These are phyloP conservation scores for Erebia epiphron DNA, from an alignment of 2,888 invertebrate species.

Conservation along the genomic window DNA sequence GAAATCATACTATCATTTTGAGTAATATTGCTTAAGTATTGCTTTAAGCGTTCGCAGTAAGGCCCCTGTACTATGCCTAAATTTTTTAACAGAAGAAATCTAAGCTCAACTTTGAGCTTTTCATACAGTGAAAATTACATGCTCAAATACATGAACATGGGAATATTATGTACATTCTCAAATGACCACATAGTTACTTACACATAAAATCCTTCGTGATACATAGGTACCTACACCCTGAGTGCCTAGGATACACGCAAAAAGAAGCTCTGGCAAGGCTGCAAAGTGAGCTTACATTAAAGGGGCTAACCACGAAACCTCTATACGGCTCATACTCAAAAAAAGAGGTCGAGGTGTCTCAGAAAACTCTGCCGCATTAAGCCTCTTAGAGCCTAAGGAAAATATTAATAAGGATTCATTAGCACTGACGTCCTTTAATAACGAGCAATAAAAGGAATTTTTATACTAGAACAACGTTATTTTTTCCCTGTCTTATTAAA, in stretches of 20 bases:
- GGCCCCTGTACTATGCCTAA: too few relatives aligned
- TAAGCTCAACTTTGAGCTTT: too few relatives aligned
- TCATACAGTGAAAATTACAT: too few relatives aligned
- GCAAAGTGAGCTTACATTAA: conserved; percentile 22
- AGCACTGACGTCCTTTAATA: conserved; percentile 28
- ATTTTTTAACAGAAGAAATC: too few relatives aligned
- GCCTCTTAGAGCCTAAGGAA: conserved; percentile 18
- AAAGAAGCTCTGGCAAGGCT: conserved; percentile 12
- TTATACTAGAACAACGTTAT: conserved; percentile 8
- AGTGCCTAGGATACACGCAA: conserved; percentile 1
- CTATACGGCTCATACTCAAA: conserved; percentile 24
- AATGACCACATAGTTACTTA: neutral
- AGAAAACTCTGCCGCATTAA: conserved; percentile 24
- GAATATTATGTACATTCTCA: neutral
- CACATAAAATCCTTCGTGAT: neutral
- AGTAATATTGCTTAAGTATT: too few relatives aligned
- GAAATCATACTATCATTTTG: too few relatives aligned
- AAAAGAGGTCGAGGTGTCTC: conserved; percentile 21
- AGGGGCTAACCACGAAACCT: conserved; percentile 20
- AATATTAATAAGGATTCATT: conserved; percentile 33
- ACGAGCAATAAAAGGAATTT: conserved; percentile 23
- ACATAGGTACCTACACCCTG: conserved; percentile 4
- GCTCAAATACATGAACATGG: neutral
- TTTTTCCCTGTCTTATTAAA: conserved; percentile 15
- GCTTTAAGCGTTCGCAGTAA: too few relatives aligned